These are phyloP conservation scores for Acyrthosiphon pisum DNA, from an alignment of 1,140 invertebrate genomes.

Conservation along the genomic window DNA sequence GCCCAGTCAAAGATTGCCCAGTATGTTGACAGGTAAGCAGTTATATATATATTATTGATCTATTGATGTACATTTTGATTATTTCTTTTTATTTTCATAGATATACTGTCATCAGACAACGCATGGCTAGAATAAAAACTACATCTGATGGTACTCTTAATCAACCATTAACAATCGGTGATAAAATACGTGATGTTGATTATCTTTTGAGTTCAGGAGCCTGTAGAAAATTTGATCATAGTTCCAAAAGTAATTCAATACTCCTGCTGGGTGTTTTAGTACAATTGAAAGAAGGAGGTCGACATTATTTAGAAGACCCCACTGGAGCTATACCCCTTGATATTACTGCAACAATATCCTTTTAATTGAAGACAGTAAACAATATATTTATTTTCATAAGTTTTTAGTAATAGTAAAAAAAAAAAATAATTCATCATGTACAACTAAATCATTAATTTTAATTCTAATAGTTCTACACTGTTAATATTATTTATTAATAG, in stretches of 20 bases:
- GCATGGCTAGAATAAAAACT: constrained; percentile 82
- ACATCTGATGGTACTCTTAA: constrained; percentile 71
- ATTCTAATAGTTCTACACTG: background rate
- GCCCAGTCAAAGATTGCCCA: constrained; percentile 76
- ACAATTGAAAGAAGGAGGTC: constrained; percentile 89
- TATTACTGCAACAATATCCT: constrained; percentile 76
- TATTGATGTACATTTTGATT: background rate
- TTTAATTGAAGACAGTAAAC: constrained; percentile 60
- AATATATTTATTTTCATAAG: background rate
- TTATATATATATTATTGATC: constrained; percentile 49
- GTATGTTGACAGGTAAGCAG: constrained; percentile 73
- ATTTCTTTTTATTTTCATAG: background rate
- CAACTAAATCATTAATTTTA: background rate
- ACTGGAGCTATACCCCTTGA: constrained; percentile 86
- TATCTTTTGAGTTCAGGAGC: constrained; percentile 75
- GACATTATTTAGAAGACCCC: constrained; percentile 89
- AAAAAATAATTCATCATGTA: background rate
- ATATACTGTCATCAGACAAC: constrained; percentile 66
- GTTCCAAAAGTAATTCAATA: constrained; percentile 74
- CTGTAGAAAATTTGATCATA: constrained; percentile 60
- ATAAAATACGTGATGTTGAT: constrained; percentile 79
- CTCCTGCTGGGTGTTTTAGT: constrained; percentile 86
- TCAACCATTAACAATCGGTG: constrained; percentile 70
- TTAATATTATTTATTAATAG: background rate
- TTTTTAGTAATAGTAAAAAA: background rate